Base-by-base conservation (phyloP, 2,113 vertebrate genomes). In the Bufo bufo region DNA sequence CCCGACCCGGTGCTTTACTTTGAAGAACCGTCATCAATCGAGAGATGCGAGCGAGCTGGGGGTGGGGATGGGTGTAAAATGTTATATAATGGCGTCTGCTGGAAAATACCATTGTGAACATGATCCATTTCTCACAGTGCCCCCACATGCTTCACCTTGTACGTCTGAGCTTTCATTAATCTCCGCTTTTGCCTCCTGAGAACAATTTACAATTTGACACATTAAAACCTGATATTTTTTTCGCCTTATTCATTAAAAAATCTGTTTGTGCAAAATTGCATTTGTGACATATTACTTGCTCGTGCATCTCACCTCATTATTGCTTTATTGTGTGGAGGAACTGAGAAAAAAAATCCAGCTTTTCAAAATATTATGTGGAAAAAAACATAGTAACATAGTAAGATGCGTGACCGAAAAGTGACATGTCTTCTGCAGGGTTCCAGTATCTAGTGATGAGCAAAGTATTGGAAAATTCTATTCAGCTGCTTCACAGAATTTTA, bases 171-270 rank as follows among this genome's bases (percentile, higher is more conserved):
- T 58, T 74, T 85, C 83, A 72, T 72, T 74, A 72, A 72, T 71
- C 82, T 71, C n/a, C 8, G 10, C 69, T 74, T 4, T 54, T 43
- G 23, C 66, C 23, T n/a, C 33, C 83, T 85, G 69, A 85, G 69
- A 85, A 58, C 69, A 85, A 75, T 74, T 59, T 85, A 33, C 83
- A 56, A 33, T 85, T 45, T 58, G 66, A 75, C 52, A 59, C 83
- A 85, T 58, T 72, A 72, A 84, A 84, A 84, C n/a, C 13, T 84
- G 66, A 71, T 33, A 72, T 72, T 56, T 84, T 80, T 66, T 84
- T 72, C 47, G 33, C 69, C 54, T 47, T 85, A 59, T 85, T 85
- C 83, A 85, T 85, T 85, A 85, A 74, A 56, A 72, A 84, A 65
- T 59, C 20, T 54, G 20, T 20, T 12, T 3, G 59, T 43, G 82